Conservation (phyloP, 2,797 vertebrate species). For the Tenualosa ilisha region DNA sequence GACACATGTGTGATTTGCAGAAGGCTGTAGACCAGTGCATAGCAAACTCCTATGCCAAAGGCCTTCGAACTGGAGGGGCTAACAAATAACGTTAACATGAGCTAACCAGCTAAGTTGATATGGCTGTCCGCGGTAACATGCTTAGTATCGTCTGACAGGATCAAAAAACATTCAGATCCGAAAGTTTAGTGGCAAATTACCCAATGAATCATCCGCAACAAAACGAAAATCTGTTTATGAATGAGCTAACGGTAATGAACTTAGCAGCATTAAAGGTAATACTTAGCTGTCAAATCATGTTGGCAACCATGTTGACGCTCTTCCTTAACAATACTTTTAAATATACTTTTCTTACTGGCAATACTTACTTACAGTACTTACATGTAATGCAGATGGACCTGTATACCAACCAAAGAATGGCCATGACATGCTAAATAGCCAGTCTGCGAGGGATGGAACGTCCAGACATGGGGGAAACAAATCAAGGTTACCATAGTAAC, state of each 20-base stretch:
- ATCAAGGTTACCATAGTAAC: slow-evolving; percentile 15
- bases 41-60: neutral
- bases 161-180: neutral
- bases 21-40: neutral
- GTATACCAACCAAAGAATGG: neutral
- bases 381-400: neutral
- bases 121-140: neutral
- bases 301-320: slow-evolving; percentile 67
- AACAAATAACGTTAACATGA: neutral
- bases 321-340: slow-evolving; percentile 66
- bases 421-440: neutral
- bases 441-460: neutral
- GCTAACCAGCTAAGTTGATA: neutral
- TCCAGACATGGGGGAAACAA: neutral
- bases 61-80: neutral
- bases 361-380: slow-evolving; percentile 1
- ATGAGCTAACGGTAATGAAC: neutral
- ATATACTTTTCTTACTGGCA: neutral
- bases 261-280: neutral
- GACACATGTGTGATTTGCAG: too few species aligned
- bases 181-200: neutral
- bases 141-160: neutral
- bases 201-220: neutral
- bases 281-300: slow-evolving; percentile 45
- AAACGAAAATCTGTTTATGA: neutral